These are phyloP conservation scores for Thermophis baileyi DNA, from an alignment of 2,113 vertebrate genomes.

Conservation along the genomic window DNA sequence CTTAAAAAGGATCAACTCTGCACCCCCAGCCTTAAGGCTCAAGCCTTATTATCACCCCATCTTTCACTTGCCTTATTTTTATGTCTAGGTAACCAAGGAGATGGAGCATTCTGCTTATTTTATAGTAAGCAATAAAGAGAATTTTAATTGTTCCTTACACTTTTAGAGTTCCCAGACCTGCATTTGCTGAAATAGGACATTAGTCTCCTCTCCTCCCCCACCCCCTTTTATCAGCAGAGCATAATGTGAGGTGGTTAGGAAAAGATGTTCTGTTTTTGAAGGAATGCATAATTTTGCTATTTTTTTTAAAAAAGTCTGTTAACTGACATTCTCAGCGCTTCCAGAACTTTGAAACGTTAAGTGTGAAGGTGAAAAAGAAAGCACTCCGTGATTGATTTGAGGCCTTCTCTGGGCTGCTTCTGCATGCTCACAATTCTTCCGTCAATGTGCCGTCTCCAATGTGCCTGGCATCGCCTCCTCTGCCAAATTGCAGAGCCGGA, in stretches of 20 bases:
- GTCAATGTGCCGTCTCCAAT: background rate
- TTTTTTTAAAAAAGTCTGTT: background rate
- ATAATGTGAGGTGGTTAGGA: background rate
- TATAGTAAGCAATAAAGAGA: background rate
- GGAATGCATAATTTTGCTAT: background rate
- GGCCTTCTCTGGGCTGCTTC: background rate
- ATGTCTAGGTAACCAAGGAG: background rate
- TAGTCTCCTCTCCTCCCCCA: background rate
- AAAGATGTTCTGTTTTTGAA: background rate
- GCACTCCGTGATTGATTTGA: background rate
- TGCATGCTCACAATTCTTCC: background rate
- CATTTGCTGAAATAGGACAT: background rate
- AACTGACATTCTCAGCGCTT: background rate
- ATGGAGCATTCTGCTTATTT: background rate
- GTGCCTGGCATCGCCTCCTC: background rate
- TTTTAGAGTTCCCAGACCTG: background rate
- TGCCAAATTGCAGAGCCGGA: background rate
- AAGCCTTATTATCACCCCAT: background rate
- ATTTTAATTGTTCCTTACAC: background rate
- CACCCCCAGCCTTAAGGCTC: background rate
- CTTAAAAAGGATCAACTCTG: background rate
- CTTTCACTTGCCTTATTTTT: background rate
- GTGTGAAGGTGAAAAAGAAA: background rate
- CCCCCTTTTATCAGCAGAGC: background rate
- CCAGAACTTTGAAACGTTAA: background rate